Evolutionary conservation across 2,797 vertebrate genomes (phyloP).

Genomic region (Megalops cyprinoides): DNA sequence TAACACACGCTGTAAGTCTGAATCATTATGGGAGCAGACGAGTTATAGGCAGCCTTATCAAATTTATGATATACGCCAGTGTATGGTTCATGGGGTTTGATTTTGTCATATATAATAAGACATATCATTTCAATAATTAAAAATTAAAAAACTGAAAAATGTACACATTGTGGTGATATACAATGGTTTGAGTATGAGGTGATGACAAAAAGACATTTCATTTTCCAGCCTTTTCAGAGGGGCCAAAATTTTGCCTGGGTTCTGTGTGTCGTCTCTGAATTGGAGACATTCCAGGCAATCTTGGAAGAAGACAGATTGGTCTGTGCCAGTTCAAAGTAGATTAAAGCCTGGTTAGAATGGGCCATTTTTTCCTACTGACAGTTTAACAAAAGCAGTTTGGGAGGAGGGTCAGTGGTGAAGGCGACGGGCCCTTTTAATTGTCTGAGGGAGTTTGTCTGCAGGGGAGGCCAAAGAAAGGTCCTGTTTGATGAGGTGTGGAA

Average conservation of each 20-base stretch:
- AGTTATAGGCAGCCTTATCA: background rate
- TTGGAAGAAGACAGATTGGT: background rate
- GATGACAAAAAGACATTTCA: background rate
- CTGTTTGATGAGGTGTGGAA: conserved; percentile 19
- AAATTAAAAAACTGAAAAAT: background rate
- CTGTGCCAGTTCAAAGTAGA: conserved; percentile 27
- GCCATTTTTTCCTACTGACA: conserved; percentile 5
- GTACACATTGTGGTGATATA: background rate
- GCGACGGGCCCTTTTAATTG: background rate
- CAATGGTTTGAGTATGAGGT: background rate
- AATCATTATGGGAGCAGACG: background rate
- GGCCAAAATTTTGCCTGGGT: background rate
- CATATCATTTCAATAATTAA: no score
- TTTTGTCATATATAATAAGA: no score
- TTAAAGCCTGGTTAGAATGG: conserved; percentile 13
- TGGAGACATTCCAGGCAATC: background rate
- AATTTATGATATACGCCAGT: background rate
- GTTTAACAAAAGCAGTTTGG: background rate
- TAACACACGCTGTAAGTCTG: background rate
- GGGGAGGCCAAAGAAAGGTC: background rate
- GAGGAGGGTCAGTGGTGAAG: background rate
- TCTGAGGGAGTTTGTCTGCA: background rate
- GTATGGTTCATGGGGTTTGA: background rate
- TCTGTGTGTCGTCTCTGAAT: background rate
- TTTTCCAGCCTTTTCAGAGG: no score